Evolutionary conservation across 2,888 invertebrate genomes (phyloP).

Genomic region (Peribatodes rhomboidaria): DNA sequence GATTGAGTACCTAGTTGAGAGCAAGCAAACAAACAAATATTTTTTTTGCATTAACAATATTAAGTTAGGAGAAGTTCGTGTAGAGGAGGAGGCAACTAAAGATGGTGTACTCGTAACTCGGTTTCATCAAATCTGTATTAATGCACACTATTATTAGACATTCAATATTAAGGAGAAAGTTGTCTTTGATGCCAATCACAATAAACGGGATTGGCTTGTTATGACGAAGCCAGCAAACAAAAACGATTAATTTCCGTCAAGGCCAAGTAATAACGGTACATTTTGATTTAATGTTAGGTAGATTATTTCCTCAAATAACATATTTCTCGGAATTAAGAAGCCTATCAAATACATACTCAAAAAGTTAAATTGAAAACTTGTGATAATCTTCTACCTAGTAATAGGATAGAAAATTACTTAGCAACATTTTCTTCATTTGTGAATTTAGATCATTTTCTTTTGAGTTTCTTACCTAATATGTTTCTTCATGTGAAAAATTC

Average conservation of each 20-base stretch:
- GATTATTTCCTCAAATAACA: not conserved
- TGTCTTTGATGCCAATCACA: conserved; percentile 29
- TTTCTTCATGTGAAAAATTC: too few species aligned
- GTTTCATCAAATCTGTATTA: not conserved
- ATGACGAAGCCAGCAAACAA: conserved; percentile 20
- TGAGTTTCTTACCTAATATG: too few species aligned
- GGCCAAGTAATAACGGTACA: conserved; percentile 1
- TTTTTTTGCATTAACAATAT: too few species aligned
- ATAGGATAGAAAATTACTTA: too few species aligned
- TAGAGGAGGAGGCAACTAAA: not conserved
- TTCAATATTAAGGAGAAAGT: conserved; percentile 8
- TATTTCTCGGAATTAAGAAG: not conserved
- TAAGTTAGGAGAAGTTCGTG: not conserved
- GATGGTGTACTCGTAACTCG: not conserved
- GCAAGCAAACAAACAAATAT: too few species aligned
- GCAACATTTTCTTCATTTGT: too few species aligned
- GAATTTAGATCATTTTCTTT: too few species aligned
- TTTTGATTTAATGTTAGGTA: not conserved
- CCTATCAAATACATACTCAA: not conserved
- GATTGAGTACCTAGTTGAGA: too few species aligned
- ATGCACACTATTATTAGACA: conserved; percentile 14
- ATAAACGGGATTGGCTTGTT: conserved; percentile 27
- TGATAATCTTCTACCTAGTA: not conserved
- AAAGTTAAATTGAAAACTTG: not conserved
- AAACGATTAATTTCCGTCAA: conserved; percentile 15